Percentiles rank a stretch among this genome's conserved stretches.
These are phyloP conservation scores for Rambutsinella grinnellia DNA, from an alignment of 2,888 invertebrate species.

Conservation along the genomic window DNA sequence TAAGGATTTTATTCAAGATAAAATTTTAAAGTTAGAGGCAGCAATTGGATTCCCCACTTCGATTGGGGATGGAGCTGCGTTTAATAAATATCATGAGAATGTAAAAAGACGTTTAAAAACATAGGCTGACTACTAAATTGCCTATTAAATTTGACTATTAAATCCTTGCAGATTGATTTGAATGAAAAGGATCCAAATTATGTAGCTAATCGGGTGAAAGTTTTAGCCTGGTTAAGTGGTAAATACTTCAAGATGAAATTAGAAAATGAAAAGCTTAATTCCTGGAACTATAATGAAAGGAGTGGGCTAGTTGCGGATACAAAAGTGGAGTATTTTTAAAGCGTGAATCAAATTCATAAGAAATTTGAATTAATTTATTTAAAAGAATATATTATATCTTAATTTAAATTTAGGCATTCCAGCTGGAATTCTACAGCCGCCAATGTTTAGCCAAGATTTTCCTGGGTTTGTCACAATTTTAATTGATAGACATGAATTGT, in stretches of 20 bases:
- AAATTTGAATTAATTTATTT: neutral
- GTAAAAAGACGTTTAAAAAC: constrained; percentile 7
- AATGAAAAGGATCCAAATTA: no score
- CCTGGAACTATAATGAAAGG: constrained; percentile 23
- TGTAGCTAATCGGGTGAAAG: neutral
- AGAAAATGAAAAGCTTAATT: constrained; percentile 7
- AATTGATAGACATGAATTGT: neutral
- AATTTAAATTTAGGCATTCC: constrained; percentile 43
- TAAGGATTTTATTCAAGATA: neutral
- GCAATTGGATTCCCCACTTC: constrained; percentile 8
- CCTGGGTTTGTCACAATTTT: constrained; percentile 25
- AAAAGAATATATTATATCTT: no score
- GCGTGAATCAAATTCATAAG: constrained; percentile 38
- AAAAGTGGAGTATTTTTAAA: constrained; percentile 27
- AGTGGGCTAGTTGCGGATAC: constrained; percentile 28
- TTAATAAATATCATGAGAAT: constrained; percentile 11
- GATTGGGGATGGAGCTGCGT: neutral
- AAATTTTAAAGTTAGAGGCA: neutral
- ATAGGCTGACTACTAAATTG: no score
- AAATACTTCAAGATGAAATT: constrained; percentile 29
- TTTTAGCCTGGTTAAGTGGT: constrained; percentile 20
- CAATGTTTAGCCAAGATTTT: constrained; percentile 11
- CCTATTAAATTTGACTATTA: no score
- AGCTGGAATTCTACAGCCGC: constrained; percentile 22
- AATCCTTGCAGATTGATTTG: no score